phyloP scores from a whole-genome alignment of 2,113 vertebrate genomes.

The Mustelus asterias region DNA sequence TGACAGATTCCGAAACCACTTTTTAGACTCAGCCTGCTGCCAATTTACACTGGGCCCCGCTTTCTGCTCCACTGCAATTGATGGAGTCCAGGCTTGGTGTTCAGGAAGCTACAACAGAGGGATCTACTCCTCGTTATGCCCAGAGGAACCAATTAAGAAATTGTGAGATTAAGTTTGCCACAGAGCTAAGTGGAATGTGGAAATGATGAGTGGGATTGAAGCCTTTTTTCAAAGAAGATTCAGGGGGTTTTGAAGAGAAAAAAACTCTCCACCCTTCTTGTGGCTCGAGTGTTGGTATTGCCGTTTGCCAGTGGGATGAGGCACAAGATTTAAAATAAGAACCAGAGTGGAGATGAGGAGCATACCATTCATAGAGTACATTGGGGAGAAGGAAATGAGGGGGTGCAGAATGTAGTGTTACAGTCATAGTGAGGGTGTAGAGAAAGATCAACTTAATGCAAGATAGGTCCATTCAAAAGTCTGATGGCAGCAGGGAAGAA shows the following conservation, averaged over 20 bases:
- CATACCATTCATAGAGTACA: too few relatives aligned
- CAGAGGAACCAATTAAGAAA: not conserved
- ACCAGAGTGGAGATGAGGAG: too few relatives aligned
- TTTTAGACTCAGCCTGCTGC: not conserved
- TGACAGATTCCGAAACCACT: not conserved
- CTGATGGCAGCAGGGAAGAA: too few relatives aligned
- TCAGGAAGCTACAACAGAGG: not conserved
- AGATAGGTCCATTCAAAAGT: too few relatives aligned
- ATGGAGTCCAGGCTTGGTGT: not conserved
- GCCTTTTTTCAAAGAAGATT: not conserved
- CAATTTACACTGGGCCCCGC: not conserved
- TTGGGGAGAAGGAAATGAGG: too few relatives aligned
- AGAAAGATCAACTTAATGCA: too few relatives aligned
- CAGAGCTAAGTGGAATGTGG: not conserved
- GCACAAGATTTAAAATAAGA: too few relatives aligned
- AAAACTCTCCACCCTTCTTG: not conserved
- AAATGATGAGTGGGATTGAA: not conserved
- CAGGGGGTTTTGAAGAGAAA: not conserved
- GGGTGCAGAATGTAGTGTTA: too few relatives aligned
- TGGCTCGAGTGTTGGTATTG: not conserved
- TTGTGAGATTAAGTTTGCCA: not conserved
- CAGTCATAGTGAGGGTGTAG: too few relatives aligned
- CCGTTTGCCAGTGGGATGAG: too few relatives aligned
- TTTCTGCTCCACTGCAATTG: not conserved
- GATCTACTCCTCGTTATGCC: not conserved